Base-by-base conservation (phyloP, 2,888 invertebrate species). In the Bedellia somnulentella region DNA sequence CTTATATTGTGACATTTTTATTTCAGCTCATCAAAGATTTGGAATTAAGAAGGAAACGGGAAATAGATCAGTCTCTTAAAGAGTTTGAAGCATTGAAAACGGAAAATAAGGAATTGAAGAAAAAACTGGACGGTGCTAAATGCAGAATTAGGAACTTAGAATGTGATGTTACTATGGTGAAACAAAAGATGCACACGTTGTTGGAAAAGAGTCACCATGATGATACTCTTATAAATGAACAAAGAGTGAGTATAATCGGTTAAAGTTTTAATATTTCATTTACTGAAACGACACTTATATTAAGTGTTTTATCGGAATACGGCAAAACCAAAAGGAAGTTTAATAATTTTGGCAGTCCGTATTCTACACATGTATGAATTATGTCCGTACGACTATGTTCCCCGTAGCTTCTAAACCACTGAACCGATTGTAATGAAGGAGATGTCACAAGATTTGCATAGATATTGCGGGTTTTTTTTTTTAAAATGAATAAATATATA, bases 131-230 rank as follows among this genome's bases (percentile, higher is more conserved):
- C n/a, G 83, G 81, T 1, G 61, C 81, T 0, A 83, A 79, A 49
- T 85, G 86, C 16, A 79, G 89, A 41, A 80, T 82, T 34, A 81
- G 80, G 46, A 85, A 83, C 29, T 56, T 89, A 13, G 86, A 86
- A 43, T 80, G 80, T 33, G 88, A 89, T 36, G 52, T 79, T 9
- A 62, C 62, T 1, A 64, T 62, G 0, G 57, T 80, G 16, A 82
- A 82, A 46, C 71, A 78, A 18, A 85, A 83, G 42, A 66, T 83
- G 36, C 63, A 67, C 22, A 78, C 81, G 1, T 55, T 85, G 35
- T 70, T 80, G 15, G 82, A 85, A 36, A 84, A 85, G 46, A 79
- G 80, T 31, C 78, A 75, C 17, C 80, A 79, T 40, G 85, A 85
- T 42, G 82, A 85, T 39, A 57, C 82, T 31, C 61, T 83, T 16